Evolutionary conservation across 2,888 invertebrate species (phyloP), one percentile per base, ranked within the genome.

Genomic region (Caenorhabditis doughertyi): DNA sequence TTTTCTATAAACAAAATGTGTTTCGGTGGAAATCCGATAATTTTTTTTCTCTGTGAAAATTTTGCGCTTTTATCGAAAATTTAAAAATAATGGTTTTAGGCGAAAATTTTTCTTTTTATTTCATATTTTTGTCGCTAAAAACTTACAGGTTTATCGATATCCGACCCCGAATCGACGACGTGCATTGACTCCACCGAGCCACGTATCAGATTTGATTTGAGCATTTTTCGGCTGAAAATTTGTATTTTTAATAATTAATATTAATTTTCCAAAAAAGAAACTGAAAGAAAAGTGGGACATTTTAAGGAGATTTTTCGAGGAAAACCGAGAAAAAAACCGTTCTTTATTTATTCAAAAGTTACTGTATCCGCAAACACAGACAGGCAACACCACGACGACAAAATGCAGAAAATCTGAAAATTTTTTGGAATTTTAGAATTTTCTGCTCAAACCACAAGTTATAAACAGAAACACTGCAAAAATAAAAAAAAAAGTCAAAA

Each of bases 171-270:
- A 25, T 53, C 72, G 23, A 60, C 58, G n/a, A 82, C 42, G 23
- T 42, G 68, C 77, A 81, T 76, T 18, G 81, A 81, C 25, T 81
- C 74, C 18, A 81, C 65, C 2, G 81, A 81, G 25, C 49, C 74
- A 7, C 39, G 25, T 11, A 68, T 56, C 7, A 49, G 2, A 1
- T 47, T 67, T 16, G 55, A 35, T 18, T 60, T 29, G n/a, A 72
- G 71, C 80, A 80, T 80, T 65, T 60, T 49, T 8, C 1, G 2
- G 58, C 58, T 58, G 58, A 58, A 58, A 58, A 58, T 32, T 5
- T 8, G 18, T 5, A 18, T 47, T 47, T 47, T 47, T 47, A 47
- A 18, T 7, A 67, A 51, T n/a, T 23, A n/a, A 29, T n/a, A n/a
- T 16, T 49, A 25, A 44, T 42, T 16, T 23, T 23, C 7, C 2